Base-by-base conservation (phyloP, 2,888 invertebrate genomes). In the Nomada fucata region DNA sequence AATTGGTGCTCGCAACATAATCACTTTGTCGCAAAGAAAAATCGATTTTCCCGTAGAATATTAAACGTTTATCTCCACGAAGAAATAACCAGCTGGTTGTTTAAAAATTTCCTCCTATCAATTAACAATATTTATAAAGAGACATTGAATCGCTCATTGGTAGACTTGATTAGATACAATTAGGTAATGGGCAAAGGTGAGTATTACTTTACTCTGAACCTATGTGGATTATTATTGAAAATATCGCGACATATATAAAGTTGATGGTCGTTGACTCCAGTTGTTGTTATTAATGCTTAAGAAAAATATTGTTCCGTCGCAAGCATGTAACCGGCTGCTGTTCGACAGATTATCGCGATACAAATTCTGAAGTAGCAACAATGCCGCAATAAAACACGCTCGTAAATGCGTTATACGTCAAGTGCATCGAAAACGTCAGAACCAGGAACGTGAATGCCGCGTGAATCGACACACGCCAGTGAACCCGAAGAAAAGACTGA, bases 381-480 rank as follows among this genome's bases (percentile, higher is more conserved):
- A 79, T 64, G 47, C 20, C 29, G 23, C 52, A 69, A 69, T 69
- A 73, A 81, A 79, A 50, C 23, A 59, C 36, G 52, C 20, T 69
- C 59, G 72, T 80, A 65, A 73, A 81, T 36, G 26, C 13, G 47
- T 50, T 81, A 70, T 76, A 71, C 63, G 67, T 81, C 76, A 82
- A 82, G 72, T 82, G 82, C 82, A 76, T 82, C 76, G 76, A 69
- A 82, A 82, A 82, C 82, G 82, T 82, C 72, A 76, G 68, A 76
- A 82, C 53, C 64, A 72, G 63, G 76, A 82, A 72, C 76, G 82
- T 82, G 82, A 53, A 82, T 64, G 64, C 76, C 82, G 82, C 77
- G 82, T 82, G 83, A 77, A 83, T 67, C 78, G 83, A 83, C 79
- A 79, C 79, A 83, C 83, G 75, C 72, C 83, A 83, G 79, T 83